Evolutionary conservation across 2,113 vertebrate genomes (phyloP), one percentile per base, ranked within the genome.

Genomic region (Electrona antarctica): DNA sequence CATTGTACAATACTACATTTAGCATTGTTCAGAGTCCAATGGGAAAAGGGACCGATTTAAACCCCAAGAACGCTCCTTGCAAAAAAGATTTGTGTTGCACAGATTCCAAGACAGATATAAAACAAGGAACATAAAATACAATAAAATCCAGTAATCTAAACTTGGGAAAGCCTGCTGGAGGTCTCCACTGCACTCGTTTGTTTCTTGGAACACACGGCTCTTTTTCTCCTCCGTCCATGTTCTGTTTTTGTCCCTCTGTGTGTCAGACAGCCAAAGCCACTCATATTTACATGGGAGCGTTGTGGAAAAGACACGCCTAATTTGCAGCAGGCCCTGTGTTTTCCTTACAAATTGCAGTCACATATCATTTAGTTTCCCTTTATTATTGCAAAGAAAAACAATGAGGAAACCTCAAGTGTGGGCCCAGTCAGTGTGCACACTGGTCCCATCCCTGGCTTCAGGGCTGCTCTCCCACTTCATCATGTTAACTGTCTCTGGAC

Each of bases 261-360:
- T 64, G 28, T 83, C 61, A 51, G 54, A 80, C 33, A 77, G 74
- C 71, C 50, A 13, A 75, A 78, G 64, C 76, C 64, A 21, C 67
- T 64, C 55, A 47, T 47, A 67, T 86, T 82, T 76, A 74, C 79
- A 66, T 62, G 64, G 56, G 57, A 65, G 70, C 70, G 51, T 61
- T 73, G 56, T 79, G 75, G 83, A 82, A 85, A 80, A 64, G 66
- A 78, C 73, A 79, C 61, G 72, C 65, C 79, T 86, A 76, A 84
- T 87, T 87, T 87, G 73, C 79, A 81, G 72, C 75, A 71, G 64
- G 48, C 74, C 77, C 66, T 12, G n/a, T 88, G 82, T 88, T 91
- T 88, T 85, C 69, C 78, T 78, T 78, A 69, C 77, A 87, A 90
- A 92, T 88, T 90, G 87, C 81, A 77, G 79, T 88, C 83, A 87